Percentiles rank a stretch among this genome's conserved stretches.
Conservation (phyloP, 2,113 vertebrate species). For the Henicopernis longicauda region DNA sequence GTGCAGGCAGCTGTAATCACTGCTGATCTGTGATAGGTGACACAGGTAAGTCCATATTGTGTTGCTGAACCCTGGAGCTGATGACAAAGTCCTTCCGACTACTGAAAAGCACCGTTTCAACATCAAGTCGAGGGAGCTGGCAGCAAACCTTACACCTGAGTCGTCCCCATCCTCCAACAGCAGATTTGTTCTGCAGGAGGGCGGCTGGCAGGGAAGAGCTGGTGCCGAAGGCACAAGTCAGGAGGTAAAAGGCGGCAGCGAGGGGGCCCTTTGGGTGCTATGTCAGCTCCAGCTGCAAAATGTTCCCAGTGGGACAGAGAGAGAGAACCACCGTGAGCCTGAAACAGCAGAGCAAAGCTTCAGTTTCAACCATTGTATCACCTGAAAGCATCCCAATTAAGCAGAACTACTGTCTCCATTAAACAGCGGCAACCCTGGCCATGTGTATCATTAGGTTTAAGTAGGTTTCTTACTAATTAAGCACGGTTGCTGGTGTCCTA, state of each 20-base stretch:
- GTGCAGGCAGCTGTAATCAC: background rate
- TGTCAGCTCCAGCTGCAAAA: background rate
- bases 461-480: conserved; percentile 35
- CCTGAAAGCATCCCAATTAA: conserved; percentile 3
- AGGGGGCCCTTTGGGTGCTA: background rate
- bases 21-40: background rate
- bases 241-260: background rate
- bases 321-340: background rate
- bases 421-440: background rate
- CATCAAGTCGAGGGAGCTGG: background rate
- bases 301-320: background rate
- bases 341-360: background rate
- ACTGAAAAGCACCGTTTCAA: accelerated
- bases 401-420: background rate
- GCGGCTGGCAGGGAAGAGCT: background rate
- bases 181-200: background rate
- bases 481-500: background rate
- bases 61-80: background rate
- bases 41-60: background rate
- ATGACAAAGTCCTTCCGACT: background rate
- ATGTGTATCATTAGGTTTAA: background rate
- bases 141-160: background rate
- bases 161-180: accelerated
- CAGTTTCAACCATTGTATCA: background rate
- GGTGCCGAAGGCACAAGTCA: background rate